Conservation (phyloP, 2,113 vertebrate species). For the Aegotheles bennettii region DNA sequence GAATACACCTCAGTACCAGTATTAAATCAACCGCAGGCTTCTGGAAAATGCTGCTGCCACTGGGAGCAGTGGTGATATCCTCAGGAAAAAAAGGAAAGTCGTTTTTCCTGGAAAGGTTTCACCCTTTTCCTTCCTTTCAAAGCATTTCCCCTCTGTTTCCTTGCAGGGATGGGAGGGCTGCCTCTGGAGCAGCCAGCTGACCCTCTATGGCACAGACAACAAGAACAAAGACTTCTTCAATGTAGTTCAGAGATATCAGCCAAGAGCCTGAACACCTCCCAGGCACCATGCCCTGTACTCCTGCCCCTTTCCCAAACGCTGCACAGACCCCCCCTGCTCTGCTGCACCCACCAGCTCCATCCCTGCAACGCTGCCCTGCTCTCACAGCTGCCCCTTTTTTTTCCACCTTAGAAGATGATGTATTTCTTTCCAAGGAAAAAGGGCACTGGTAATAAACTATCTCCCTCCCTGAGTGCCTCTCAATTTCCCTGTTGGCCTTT, state of each 20-base stretch:
- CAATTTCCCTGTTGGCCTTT: not conserved
- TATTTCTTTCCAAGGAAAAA: not conserved
- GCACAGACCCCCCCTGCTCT: fast-evolving
- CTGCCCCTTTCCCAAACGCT: not conserved
- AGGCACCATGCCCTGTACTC: too few species aligned
- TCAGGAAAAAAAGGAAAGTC: not conserved
- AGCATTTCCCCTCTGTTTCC: not conserved
- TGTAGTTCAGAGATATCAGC: not conserved
- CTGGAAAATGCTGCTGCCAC: not conserved
- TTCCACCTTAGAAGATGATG: not conserved
- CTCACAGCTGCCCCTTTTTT: too few species aligned
- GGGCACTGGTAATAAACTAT: not conserved
- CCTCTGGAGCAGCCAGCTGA: not conserved
- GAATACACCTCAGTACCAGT: not conserved
- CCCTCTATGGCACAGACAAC: not conserved
- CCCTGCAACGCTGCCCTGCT: too few species aligned
- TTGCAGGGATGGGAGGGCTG: not conserved
- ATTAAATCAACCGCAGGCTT: not conserved
- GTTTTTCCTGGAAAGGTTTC: not conserved
- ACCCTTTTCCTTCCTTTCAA: not conserved
- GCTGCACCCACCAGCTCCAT: too few species aligned
- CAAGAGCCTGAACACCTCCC: not conserved
- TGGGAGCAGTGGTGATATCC: too few species aligned
- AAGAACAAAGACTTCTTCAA: not conserved
- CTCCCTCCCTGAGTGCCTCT: not conserved